Evolutionary conservation across 1,140 invertebrate species (phyloP).

Genomic region (Caenorhabditis inopinata): DNA sequence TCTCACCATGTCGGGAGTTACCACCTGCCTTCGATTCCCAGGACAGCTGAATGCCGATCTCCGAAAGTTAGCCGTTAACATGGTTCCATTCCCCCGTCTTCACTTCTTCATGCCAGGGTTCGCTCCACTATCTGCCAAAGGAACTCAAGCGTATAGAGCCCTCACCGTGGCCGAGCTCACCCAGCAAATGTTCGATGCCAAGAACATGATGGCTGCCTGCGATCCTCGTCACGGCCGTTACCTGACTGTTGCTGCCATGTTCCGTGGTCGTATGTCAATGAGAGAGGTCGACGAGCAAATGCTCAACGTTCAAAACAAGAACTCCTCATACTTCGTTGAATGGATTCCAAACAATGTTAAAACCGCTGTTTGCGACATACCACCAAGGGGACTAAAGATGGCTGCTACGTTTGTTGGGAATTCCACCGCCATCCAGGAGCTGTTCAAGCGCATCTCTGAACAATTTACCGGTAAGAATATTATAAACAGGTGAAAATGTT

Average conservation of each 20-base stretch:
- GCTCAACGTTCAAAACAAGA: constrained; percentile 66
- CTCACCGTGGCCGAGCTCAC: constrained; percentile 84
- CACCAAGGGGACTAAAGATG: constrained; percentile 69
- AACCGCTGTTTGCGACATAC: constrained; percentile 69
- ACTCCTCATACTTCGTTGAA: constrained; percentile 66
- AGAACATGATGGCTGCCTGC: constrained; percentile 93
- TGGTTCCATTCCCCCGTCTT: constrained; percentile 90
- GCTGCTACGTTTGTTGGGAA: constrained; percentile 69
- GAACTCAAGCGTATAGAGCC: constrained; percentile 77
- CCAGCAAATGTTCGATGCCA: constrained; percentile 80
- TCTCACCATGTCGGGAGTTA: constrained; percentile 69
- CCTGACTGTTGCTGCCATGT: constrained; percentile 88
- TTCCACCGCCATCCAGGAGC: constrained; percentile 72
- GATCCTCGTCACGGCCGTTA: constrained; percentile 81
- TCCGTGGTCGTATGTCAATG: constrained; percentile 92
- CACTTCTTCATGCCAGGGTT: constrained; percentile 97
- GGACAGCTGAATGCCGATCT: constrained; percentile 79
- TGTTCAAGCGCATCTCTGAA: constrained; percentile 71
- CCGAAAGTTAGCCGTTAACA: constrained; percentile 90
- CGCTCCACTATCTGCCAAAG: constrained; percentile 83
- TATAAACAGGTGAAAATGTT: background rate
- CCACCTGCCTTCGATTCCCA: constrained; percentile 73
- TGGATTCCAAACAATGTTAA: constrained; percentile 68
- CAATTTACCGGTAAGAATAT: constrained; percentile 68
- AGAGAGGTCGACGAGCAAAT: constrained; percentile 66